Percentiles rank a stretch among this genome's conserved stretches.
phyloP scores from a whole-genome alignment of 2,113 vertebrate species.

The Actinemys pallida region DNA sequence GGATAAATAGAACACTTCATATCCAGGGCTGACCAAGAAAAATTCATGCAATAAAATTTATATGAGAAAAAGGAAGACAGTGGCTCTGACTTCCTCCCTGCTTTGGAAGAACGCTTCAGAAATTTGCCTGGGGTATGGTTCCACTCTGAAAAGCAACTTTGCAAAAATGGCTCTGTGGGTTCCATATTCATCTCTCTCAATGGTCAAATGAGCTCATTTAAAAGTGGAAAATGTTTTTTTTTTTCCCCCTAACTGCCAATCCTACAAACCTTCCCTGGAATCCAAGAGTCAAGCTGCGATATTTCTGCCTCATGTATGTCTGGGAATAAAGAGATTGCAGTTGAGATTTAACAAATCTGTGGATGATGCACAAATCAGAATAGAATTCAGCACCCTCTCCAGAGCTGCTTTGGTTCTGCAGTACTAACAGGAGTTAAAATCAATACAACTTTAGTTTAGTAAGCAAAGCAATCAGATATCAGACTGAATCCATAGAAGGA shows the following conservation, averaged over 20 bases:
- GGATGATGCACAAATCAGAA: not conserved
- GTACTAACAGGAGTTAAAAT: not conserved
- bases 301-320: constrained; percentile 14
- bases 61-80: not conserved
- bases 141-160: not conserved
- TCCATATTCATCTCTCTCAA: not conserved
- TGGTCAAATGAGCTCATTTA: not conserved
- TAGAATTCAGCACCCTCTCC: constrained; percentile 41
- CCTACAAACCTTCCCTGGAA: not conserved
- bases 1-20: not conserved
- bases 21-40: not conserved
- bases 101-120: constrained; percentile 7
- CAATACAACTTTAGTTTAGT: not conserved
- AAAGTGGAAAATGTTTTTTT: not conserved
- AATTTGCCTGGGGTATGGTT: not conserved
- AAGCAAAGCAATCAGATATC: not conserved
- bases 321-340: not conserved
- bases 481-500: not conserved
- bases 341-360: not conserved
- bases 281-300: constrained; percentile 7
- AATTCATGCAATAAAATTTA: not conserved
- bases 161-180: not conserved
- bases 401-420: not conserved
- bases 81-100: not conserved
- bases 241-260: not conserved